Evolutionary conservation across 2,797 vertebrate species (phyloP).

Genomic region (Leptodactylus fallax): DNA sequence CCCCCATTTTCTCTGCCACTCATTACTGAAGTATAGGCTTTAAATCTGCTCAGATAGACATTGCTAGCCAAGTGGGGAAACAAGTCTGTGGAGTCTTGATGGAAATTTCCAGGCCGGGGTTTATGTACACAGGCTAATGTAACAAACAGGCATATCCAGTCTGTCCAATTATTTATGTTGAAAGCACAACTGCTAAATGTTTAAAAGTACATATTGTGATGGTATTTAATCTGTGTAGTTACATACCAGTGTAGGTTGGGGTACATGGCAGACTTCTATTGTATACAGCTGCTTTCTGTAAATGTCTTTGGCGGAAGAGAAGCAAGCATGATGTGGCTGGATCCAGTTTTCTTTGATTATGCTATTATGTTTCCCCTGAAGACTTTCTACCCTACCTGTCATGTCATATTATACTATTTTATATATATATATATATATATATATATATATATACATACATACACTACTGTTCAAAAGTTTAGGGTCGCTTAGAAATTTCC

Average conservation of each 20-base stretch:
- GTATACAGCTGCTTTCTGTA: background rate
- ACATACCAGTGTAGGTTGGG: background rate
- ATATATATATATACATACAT: no score
- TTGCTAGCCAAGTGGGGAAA: conserved; percentile 22
- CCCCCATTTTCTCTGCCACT: no score
- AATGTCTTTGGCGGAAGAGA: background rate
- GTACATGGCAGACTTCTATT: background rate
- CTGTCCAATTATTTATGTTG: conserved; percentile 1
- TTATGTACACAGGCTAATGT: conserved; percentile 29
- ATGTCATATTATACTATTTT: no score
- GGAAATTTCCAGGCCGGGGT: conserved; percentile 14
- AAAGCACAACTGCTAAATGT: background rate
- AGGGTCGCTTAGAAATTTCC: no score
- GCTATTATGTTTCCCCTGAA: background rate
- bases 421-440: no score
- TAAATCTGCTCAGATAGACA: conserved; percentile 15
- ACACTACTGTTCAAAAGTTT: no score
- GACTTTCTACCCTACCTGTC: no score
- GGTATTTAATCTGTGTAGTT: background rate
- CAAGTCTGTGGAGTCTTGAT: conserved; percentile 3
- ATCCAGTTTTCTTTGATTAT: background rate
- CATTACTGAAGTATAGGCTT: background rate
- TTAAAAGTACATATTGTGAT: background rate
- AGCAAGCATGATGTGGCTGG: background rate
- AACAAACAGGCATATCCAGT: conserved; percentile 34